Conservation (phyloP, 2,888 invertebrate genomes). For the Drosophila sordidula region DNA sequence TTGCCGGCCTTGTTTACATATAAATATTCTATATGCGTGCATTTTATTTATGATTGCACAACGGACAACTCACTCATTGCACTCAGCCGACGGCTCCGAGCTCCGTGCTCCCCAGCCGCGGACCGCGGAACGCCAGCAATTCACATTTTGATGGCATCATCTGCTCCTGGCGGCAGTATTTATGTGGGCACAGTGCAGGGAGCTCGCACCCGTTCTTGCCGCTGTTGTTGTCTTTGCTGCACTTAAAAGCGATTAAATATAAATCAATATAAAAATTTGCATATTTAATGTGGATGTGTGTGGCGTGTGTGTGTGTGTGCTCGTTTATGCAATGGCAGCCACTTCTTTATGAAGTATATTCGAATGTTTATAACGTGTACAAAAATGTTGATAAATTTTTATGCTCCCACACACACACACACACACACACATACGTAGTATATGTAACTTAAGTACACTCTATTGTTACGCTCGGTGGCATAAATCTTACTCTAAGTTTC, state of each 20-base stretch:
- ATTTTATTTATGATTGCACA: constrained; percentile 80
- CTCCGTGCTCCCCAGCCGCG: too few relatives aligned
- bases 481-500: constrained; percentile 8
- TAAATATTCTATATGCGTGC: constrained; percentile 69
- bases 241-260: constrained; percentile 80
- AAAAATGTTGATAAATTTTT: constrained; percentile 42
- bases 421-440: background rate
- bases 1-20: constrained; percentile 51
- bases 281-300: constrained; percentile 54
- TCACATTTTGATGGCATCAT: constrained; percentile 69
- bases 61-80: constrained; percentile 60
- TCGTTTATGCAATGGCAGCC: constrained; percentile 45
- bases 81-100: constrained; percentile 21
- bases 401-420: background rate
- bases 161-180: constrained; percentile 54
- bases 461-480: constrained; percentile 2
- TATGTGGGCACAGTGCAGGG: constrained; percentile 43
- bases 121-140: constrained; percentile 24
- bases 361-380: constrained; percentile 40
- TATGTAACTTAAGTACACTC: constrained; percentile 9
- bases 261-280: constrained; percentile 78
- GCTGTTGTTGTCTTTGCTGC: constrained; percentile 38
- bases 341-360: constrained; percentile 42
- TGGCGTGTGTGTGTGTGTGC: constrained; percentile 22
- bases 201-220: constrained; percentile 4